Base-by-base conservation (phyloP, 2,113 vertebrate genomes). In the Tympanuchus pallidicinctus region DNA sequence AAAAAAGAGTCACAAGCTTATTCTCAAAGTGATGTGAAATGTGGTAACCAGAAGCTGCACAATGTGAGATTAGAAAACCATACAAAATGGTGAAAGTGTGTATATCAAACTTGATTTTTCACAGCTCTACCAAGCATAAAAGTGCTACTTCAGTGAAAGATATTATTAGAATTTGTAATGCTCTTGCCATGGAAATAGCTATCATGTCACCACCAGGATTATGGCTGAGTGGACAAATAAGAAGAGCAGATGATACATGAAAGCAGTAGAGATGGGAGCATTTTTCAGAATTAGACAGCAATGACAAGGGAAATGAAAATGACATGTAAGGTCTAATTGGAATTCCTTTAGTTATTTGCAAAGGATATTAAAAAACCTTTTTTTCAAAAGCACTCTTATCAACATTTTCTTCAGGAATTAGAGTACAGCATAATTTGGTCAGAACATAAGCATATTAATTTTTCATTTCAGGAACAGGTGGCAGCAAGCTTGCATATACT, bases 331-430 rank as follows among this genome's bases (percentile, higher is more conserved):
- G 83, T 94, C 77, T 94, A 96, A 94, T 90, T 96, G 92, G 89
- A 96, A 96, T 96, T 90, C 90, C 84, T 92, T 86, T 43, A 94
- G 82, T 91, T 67, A 90, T 67, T 97, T 86, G 80, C 52, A 88
- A 96, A 88, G 67, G 80, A 86, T 95, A 95, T 96, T 96, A 89
- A 93, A 92, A 93, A 95, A 38, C 50, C 77, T 88, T 72, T 90
- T 90, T 86, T 86, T 87, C 82, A 67, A 92, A 93, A 94, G 78
- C 50, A 54, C 66, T 72, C 86, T 95, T 97, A 96, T 95, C 95
- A 96, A 94, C 73, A 86, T 74, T 94, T 96, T 94, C 78, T 88
- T 82, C 88, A 89, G 84, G 95, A 96, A 96, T 96, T 95, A 96
- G 69, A 77, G 45, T 78, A 86, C 45, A 87, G 76, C 77, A 83